Evolutionary conservation across 2,113 vertebrate genomes (phyloP), one percentile per base, ranked within the genome.

Genomic region (Cynoglossus semilaevis): DNA sequence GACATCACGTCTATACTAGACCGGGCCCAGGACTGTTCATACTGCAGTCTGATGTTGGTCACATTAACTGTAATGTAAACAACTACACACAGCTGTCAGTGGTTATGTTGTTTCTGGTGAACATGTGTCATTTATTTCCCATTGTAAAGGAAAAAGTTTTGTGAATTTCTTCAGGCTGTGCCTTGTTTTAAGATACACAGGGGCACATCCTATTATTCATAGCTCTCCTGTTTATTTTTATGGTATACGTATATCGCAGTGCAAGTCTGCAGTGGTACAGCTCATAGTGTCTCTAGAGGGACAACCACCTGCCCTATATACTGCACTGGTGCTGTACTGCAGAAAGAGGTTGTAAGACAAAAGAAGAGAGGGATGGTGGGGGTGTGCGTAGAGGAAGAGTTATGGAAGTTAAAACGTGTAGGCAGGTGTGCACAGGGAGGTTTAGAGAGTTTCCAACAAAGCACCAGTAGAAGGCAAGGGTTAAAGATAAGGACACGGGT

Each of bases 301-400:
- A 72, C 76, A 76, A 62, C 81, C 78, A 79, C 76, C 80, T 88
- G 85, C 65, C 84, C 86, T 83, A 87, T 74, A 82, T 87, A 80
- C 71, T 70, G 75, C 58, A 63, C 56, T 71, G 42, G 47, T 73
- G 42, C 69, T 71, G 37, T 81, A 53, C 74, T 79, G 72, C 78
- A 70, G 79, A 72, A 47, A 50, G 43, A 55, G 66, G 36, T 41
- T 11, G 63, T 18, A 46, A 60, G 16, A 29, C 34, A 60, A 66
- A 22, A 50, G 16, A 37, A 36, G 44, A 59, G 52, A 55, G 37
- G 45, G 35, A 10, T n/a, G 37, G 35, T 40, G 22, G 7, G 34
- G 17, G 60, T 1, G 35, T 15, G 18, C 38, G 41, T 8, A 40
- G 47, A 9, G 51, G 50, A 50, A 42, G 61, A 11, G 42, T 72